These are phyloP conservation scores for Amia ocellicauda DNA, from an alignment of 2,113 vertebrate genomes.

Conservation along the genomic window DNA sequence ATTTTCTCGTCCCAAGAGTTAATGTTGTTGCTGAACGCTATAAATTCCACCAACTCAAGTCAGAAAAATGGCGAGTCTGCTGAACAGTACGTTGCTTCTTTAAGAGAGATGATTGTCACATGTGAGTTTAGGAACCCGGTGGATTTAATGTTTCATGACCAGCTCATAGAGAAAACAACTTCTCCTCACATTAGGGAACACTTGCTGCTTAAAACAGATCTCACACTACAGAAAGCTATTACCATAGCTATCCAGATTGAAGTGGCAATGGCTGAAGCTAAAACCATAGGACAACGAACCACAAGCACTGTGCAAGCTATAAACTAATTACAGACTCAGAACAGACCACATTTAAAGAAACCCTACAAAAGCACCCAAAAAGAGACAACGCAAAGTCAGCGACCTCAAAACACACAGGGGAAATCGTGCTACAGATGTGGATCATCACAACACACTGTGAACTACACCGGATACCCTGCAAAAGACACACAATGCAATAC, in stretches of 20 bases:
- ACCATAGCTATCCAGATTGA: slow-evolving; percentile 10
- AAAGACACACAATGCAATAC: not conserved
- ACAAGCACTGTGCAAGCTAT: not conserved
- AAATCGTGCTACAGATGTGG: slow-evolving; percentile 1
- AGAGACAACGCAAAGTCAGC: too few species aligned
- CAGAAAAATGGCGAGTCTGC: not conserved
- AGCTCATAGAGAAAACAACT: slow-evolving; percentile 11
- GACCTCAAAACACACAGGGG: not conserved
- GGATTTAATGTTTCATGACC: slow-evolving; percentile 19
- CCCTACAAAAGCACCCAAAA: too few species aligned
- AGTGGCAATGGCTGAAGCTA: slow-evolving; percentile 1
- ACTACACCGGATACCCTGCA: slow-evolving; percentile 4
- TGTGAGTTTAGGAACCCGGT: too few species aligned
- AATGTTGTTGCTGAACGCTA: slow-evolving; percentile 16
- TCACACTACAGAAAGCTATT: slow-evolving; percentile 9
- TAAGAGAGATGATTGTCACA: not conserved
- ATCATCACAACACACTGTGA: not conserved
- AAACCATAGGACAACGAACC: not conserved
- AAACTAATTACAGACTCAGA: not conserved
- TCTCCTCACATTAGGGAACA: not conserved
- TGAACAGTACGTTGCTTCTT: slow-evolving; percentile 9
- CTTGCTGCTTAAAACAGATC: slow-evolving; percentile 14
- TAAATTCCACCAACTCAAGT: not conserved
- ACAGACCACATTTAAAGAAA: too few species aligned
- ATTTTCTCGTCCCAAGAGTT: slow-evolving; percentile 7